These are phyloP conservation scores for Crypturellus tataupa DNA, from an alignment of 2,797 vertebrate species.

Conservation along the genomic window DNA sequence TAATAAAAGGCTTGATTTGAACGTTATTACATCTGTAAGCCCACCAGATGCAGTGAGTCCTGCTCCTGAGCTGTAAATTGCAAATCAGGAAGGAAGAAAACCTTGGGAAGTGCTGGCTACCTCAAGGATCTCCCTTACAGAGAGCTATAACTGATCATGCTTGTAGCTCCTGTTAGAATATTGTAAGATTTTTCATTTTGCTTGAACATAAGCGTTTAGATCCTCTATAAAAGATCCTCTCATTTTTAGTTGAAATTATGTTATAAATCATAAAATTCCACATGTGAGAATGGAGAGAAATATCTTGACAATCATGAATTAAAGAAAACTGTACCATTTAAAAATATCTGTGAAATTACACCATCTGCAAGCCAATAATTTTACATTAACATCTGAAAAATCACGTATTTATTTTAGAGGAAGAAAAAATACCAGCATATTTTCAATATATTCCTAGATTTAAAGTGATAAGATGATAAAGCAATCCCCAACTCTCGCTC, in stretches of 20 bases:
- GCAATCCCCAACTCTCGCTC: background rate
- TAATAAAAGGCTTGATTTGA: background rate
- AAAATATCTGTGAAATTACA: background rate
- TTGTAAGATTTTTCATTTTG: background rate
- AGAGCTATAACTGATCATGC: background rate
- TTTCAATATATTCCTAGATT: background rate
- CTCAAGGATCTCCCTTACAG: background rate
- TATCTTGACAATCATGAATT: background rate
- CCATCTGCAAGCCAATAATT: background rate
- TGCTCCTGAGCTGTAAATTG: background rate
- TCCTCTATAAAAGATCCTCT: background rate
- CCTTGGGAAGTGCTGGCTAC: background rate
- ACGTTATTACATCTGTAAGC: background rate
- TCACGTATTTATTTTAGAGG: background rate
- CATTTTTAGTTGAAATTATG: background rate
- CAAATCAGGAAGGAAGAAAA: background rate
- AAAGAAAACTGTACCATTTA: background rate
- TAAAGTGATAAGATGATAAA: conserved; percentile 8
- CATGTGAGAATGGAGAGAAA: background rate
- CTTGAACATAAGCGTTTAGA: background rate
- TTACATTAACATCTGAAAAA: background rate
- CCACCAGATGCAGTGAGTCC: background rate
- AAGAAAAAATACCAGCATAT: background rate
- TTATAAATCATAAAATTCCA: background rate
- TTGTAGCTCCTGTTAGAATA: background rate